Conservation (phyloP, 1,140 invertebrate species). For the Steinernema khuongi region DNA sequence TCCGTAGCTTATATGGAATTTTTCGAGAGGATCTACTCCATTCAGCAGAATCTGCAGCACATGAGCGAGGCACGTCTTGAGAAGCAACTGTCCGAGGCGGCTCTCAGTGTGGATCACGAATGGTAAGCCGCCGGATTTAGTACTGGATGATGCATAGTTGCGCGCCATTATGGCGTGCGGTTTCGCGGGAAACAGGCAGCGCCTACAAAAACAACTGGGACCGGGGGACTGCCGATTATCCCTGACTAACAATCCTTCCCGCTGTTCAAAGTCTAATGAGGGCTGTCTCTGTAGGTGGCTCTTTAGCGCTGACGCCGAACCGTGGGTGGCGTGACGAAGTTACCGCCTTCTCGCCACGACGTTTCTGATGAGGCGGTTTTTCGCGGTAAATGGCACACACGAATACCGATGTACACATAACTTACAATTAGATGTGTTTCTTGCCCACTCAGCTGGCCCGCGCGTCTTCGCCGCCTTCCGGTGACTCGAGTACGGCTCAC, state of each 20-base stretch:
- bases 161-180: no score
- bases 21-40: not conserved
- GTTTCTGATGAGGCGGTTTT: not conserved
- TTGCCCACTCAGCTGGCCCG: not conserved
- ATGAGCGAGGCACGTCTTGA: not conserved
- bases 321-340: not conserved
- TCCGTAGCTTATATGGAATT: conserved; percentile 3
- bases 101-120: not conserved
- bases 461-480: not conserved
- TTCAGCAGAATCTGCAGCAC: not conserved
- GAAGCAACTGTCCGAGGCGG: not conserved
- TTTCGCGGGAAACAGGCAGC: no score
- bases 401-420: not conserved
- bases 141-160: no score
- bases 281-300: not conserved
- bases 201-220: not conserved
- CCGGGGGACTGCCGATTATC: not conserved
- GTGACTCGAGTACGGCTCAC: not conserved
- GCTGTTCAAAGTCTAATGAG: not conserved
- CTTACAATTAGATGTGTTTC: not conserved
- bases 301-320: not conserved
- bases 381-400: not conserved
- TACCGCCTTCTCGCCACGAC: not conserved
- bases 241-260: not conserved
- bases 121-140: not conserved